Evolutionary conservation across 1,140 invertebrate species (phyloP), one percentile per base, ranked within the genome.

Genomic region (Rhopalosiphum maidis): DNA sequence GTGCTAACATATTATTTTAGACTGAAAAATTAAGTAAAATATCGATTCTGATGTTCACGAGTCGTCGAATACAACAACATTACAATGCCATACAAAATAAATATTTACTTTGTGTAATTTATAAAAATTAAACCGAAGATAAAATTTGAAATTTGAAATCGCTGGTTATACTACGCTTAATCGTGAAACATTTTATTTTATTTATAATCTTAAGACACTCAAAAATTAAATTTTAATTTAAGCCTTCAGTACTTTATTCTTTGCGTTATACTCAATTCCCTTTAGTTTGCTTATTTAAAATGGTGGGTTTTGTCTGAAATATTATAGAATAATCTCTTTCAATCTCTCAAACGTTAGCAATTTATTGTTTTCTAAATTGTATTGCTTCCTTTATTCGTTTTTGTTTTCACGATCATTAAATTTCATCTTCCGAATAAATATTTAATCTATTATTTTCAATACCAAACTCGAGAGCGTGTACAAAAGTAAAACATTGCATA

Each of bases 211-310:
- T 48, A 18, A 87, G 23, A 88, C 21, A 35, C 30, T 51, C 2
- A n/a, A 88, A 51, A n/a, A 88, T 88, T n/a, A n/a, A 35, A 51
- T 88, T 51, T 88, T 35, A 46, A 35, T 88, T 88, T 51, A 88
- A 87, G 30, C 23, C 30, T 48, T 35, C 22, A 88, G n/a, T 35
- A 35, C 46, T 87, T 46, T 46, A 43, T 35, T 88, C 46, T 51
- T 48, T 48, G n/a, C 23, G 35, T 48, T 30, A 35, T 51, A 51
- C 46, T 88, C n/a, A 51, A 88, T 88, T 51, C 35, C n/a, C n/a
- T 88, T 48, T 48, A 35, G 86, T 51, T 88, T 88, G 22, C 46
- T 88, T 88, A 88, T 51, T 51, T 35, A 51, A 46, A 86, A 22
- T 21, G n/a, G n/a, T 7, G 46, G 46, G 46, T 88, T 88, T 88